Conservation (phyloP, 2,113 vertebrate genomes). For the Apeltes quadracus region DNA sequence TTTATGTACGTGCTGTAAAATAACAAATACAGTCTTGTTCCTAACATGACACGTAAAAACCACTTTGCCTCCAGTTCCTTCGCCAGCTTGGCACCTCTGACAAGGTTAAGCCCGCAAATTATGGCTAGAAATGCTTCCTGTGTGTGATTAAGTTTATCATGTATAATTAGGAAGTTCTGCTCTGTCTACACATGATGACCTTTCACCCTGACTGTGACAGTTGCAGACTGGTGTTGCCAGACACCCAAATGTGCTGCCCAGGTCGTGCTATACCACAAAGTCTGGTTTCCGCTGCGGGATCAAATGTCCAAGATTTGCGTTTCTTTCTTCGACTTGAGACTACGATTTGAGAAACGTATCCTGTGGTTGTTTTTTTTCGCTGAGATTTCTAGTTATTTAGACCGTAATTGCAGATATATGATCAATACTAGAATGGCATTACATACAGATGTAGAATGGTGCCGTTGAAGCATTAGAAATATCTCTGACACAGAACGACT, state of each 20-base stretch:
- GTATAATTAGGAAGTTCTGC: constrained; percentile 77
- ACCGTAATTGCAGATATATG: neutral
- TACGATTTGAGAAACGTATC: constrained; percentile 7
- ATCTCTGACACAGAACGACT: neutral
- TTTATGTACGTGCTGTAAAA: neutral
- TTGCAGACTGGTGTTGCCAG: constrained; percentile 63
- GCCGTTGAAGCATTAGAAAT: neutral
- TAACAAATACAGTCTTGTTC: constrained; percentile 5
- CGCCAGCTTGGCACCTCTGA: constrained; percentile 85
- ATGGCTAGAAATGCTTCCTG: constrained; percentile 69
- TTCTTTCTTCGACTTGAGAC: constrained; percentile 14
- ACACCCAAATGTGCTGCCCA: constrained; percentile 57
- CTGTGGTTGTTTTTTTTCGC: too few relatives aligned
- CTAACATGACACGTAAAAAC: constrained; percentile 4
- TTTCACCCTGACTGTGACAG: constrained; percentile 68
- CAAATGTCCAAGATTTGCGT: constrained; percentile 7
- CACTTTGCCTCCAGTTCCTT: constrained; percentile 76
- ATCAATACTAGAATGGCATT: neutral
- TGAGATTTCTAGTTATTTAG: neutral
- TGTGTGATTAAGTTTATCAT: constrained; percentile 76
- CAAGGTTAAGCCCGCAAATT: constrained; percentile 76
- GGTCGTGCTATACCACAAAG: constrained; percentile 35
- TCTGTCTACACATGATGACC: constrained; percentile 70
- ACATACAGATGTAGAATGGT: neutral
- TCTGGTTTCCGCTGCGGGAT: constrained; percentile 47